Conservation (phyloP, 2,113 vertebrate species). For the Dipodomys ordii region DNA sequence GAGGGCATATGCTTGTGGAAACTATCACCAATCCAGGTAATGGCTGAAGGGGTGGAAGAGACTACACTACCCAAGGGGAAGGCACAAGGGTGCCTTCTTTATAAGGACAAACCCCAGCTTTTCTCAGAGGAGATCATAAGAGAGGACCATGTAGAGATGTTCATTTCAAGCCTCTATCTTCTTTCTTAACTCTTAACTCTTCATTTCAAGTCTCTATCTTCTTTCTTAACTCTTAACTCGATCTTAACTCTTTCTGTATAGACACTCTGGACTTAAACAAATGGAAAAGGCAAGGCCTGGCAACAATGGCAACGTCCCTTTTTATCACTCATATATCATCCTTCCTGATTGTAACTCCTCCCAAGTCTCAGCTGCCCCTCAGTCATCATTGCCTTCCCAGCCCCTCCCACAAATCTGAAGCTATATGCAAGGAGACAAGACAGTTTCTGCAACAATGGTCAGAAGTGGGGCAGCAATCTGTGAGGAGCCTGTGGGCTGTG, state of each 20-base stretch:
- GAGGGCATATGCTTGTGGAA: neutral
- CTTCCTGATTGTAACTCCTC: no score
- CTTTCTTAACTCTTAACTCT: neutral
- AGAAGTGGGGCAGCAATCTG: neutral
- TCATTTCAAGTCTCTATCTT: neutral
- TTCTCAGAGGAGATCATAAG: neutral
- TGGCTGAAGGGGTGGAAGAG: neutral
- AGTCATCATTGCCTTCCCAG: no score
- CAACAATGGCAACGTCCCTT: no score
- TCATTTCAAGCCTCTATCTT: neutral
- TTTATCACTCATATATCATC: no score
- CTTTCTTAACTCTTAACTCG: neutral
- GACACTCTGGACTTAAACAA: neutral
- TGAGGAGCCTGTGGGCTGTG: neutral
- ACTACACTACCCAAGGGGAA: neutral
- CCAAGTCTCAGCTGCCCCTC: no score
- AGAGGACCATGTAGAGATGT: neutral
- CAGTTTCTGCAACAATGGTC: neutral
- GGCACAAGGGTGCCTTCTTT: neutral
- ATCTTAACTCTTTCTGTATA: neutral
- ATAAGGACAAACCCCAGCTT: no score
- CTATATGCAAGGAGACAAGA: neutral
- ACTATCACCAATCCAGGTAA: neutral
- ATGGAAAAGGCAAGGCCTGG: neutral
- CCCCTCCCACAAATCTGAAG: no score